Evolutionary conservation across 92 coral and sea anemone species (phyloP), one percentile per base, ranked within the genome.

Genomic region (Epizoanthus scotinus): DNA sequence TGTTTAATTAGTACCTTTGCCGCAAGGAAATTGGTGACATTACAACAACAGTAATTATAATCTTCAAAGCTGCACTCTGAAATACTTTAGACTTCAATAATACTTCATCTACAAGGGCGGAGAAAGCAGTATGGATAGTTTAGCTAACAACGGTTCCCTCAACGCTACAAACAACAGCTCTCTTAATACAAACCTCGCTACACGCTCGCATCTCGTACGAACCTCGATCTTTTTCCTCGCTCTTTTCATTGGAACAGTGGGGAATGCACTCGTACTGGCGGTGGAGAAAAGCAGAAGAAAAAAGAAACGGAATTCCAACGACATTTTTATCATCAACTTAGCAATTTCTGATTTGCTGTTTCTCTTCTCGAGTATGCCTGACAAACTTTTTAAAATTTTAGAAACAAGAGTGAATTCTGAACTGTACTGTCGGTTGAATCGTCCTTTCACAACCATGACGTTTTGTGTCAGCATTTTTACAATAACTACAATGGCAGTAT

Each of bases 401-500:
- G 28, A 36, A 3, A 36, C 52, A 8, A 25, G 19, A 14, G 28
- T 83, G 47, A 87, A 73, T 68, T 86, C 85, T 26, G 5, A 63
- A 15, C 62, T 82, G 60, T 81, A 56, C 21, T 85, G 92, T 58
- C 2, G 57, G 5, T 50, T 74, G 3, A 55, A 82, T 12, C 66
- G 89, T 2, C 92, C 92, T 14, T 65, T 84, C 3, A 54, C 60
- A 2, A 89, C 92, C 15, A 85, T 85, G 85, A 59, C 67, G 52
- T 89, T 85, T 49, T 85, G 87, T 62, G 70, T 82, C 22, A 87
- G 92, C 3, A 71, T 89, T 47, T 89, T 89, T 34, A 89, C 92
- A 40, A 89, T 89, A 12, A 70, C 92, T 6, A 59, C 89, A 29
- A 89, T 89, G 92, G 89, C 92, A 5, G 52, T 89, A 3, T 68